phyloP scores from a whole-genome alignment of 2,113 vertebrate species.

The Hepsetus odoe region DNA sequence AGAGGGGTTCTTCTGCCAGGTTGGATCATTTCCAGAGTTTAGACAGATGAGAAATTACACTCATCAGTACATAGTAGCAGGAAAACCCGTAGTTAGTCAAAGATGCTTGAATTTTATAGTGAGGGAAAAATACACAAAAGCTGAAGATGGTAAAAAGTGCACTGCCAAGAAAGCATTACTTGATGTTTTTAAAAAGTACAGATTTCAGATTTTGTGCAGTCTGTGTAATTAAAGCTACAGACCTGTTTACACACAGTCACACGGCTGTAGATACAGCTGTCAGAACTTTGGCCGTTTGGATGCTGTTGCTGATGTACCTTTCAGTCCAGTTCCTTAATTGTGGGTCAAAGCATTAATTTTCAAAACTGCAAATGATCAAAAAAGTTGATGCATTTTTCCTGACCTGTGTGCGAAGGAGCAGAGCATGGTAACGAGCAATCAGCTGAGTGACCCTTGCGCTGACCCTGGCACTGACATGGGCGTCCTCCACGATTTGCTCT shows the following conservation, averaged over 20 bases:
- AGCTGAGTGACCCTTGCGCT: conserved; percentile 88
- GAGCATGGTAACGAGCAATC: conserved; percentile 87
- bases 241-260: too few species aligned
- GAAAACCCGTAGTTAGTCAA: background rate
- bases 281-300: background rate
- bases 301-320: too few species aligned
- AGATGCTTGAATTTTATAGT: conserved; percentile 1
- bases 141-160: too few species aligned
- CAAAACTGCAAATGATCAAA: background rate
- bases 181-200: background rate
- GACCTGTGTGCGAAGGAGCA: conserved; percentile 88
- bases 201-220: background rate
- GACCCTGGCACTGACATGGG: conserved; percentile 80
- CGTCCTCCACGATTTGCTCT: conserved; percentile 91
- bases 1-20: conserved; percentile 59
- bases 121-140: background rate
- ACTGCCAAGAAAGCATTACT: too few species aligned
- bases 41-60: conserved; percentile 45
- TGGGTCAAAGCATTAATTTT: background rate
- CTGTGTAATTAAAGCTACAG: background rate
- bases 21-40: conserved; percentile 46
- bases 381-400: conserved; percentile 17
- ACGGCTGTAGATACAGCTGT: background rate
- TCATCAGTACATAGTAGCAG: conserved; percentile 28
- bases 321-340: background rate